A percentile compares a stretch with the other conserved stretches of the same genome.
These are phyloP conservation scores for Brachystomella parvula DNA, from an alignment of 1,140 invertebrate species.

Conservation along the genomic window DNA sequence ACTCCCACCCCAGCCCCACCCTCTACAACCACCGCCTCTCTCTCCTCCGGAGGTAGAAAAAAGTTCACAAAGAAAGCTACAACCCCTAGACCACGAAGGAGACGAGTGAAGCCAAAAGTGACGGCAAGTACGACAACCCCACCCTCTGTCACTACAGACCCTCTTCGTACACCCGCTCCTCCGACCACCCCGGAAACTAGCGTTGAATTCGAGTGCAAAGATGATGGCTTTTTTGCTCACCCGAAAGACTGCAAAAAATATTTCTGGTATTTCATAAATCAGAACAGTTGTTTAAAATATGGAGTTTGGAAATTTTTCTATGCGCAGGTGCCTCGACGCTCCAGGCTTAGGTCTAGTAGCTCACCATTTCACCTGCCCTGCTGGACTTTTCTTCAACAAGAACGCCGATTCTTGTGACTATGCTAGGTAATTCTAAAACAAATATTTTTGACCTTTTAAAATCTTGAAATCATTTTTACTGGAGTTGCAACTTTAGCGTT, in stretches of 20 bases:
- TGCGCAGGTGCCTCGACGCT: slow-evolving; percentile 87
- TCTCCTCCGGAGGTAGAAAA: slow-evolving; percentile 19
- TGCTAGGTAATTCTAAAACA: too few relatives aligned
- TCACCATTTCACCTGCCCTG: slow-evolving; percentile 84
- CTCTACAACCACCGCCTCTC: slow-evolving; percentile 30
- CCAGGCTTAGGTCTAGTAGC: slow-evolving; percentile 81
- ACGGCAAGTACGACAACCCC: slow-evolving; percentile 36
- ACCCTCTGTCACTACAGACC: slow-evolving; percentile 41
- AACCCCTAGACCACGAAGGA: neutral
- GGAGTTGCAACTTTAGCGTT: too few relatives aligned
- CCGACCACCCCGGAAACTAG: slow-evolving; percentile 83
- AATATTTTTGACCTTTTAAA: too few relatives aligned
- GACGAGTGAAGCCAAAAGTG: slow-evolving; percentile 7
- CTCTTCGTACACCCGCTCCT: slow-evolving; percentile 65
- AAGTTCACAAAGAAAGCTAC: slow-evolving; percentile 27
- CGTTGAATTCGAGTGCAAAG: slow-evolving; percentile 78
- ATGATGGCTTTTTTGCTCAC: slow-evolving; percentile 90
- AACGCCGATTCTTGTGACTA: slow-evolving; percentile 68
- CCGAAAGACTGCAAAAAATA: slow-evolving; percentile 89
- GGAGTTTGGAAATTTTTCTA: too few relatives aligned
- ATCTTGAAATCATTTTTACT: too few relatives aligned
- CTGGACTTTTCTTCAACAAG: slow-evolving; percentile 81
- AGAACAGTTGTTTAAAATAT: neutral
- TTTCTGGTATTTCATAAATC: slow-evolving; percentile 59
- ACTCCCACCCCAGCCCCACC: slow-evolving; percentile 34